Evolutionary conservation across 1,140 invertebrate genomes (phyloP).

Genomic region (Achatina immaculata): DNA sequence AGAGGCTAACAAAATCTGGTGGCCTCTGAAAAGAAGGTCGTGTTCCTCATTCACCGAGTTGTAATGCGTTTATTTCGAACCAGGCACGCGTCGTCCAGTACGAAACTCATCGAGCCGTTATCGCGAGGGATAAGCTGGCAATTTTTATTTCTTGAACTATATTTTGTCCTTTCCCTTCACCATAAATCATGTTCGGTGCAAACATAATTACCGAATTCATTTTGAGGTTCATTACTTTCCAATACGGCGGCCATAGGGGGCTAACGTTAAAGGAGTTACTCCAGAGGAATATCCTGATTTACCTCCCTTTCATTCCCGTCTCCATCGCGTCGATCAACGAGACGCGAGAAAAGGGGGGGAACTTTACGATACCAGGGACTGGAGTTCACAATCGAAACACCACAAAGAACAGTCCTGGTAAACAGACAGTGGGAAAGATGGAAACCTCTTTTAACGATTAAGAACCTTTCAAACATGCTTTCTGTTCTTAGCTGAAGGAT

Average conservation of each 20-base stretch:
- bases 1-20: constrained; percentile 9
- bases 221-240: constrained; percentile 24
- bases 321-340: no score
- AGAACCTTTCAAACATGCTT: no score
- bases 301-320: background rate
- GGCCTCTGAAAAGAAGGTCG: constrained; percentile 25
- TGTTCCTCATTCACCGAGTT: background rate
- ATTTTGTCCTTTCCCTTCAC: constrained; percentile 3
- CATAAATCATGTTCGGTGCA: constrained; percentile 17
- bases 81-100: background rate
- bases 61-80: constrained; percentile 19
- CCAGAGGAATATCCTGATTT: background rate
- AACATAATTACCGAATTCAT: constrained; percentile 20
- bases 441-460: no score
- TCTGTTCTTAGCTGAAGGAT: no score
- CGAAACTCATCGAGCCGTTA: background rate
- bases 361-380: no score
- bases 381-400: no score
- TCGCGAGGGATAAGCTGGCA: background rate
- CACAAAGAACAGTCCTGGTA: no score
- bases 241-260: constrained; percentile 22
- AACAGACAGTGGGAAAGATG: no score
- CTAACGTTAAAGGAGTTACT: background rate
- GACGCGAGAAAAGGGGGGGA: no score
- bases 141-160: background rate